Percentiles rank a stretch among this genome's conserved stretches.
phyloP scores from a whole-genome alignment of 1,140 invertebrate genomes.

The Geopemphigus sp. region DNA sequence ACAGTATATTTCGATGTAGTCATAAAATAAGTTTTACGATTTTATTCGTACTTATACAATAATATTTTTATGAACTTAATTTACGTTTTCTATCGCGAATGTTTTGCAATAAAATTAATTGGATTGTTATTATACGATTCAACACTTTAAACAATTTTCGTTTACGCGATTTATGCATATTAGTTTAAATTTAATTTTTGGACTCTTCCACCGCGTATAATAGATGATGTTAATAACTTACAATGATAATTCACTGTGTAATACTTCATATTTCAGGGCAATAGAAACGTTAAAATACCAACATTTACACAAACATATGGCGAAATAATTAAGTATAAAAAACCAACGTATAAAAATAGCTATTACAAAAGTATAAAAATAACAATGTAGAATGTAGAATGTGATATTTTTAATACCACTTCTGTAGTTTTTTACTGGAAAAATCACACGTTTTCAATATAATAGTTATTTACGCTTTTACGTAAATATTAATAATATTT shows the following conservation, averaged over 20 bases:
- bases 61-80: too few relatives aligned
- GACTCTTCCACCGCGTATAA: neutral
- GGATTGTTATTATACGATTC: neutral
- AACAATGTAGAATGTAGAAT: neutral
- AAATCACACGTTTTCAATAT: too few relatives aligned
- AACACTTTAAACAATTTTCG: neutral
- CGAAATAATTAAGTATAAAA: neutral
- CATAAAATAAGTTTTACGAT: too few relatives aligned
- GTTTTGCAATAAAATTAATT: too few relatives aligned
- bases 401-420: neutral
- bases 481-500: too few relatives aligned
- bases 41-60: too few relatives aligned
- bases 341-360: too few relatives aligned
- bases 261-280: neutral
- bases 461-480: too few relatives aligned
- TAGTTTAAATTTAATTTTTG: neutral
- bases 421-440: too few relatives aligned
- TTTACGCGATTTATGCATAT: neutral
- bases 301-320: neutral
- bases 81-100: too few relatives aligned
- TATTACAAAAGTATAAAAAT: too few relatives aligned
- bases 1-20: too few relatives aligned
- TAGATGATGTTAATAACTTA: neutral
- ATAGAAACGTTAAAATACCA: neutral
- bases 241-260: neutral